Evolutionary conservation across 2,888 invertebrate species (phyloP), one percentile per base, ranked within the genome.

Genomic region (Eupithecia dodoneata): DNA sequence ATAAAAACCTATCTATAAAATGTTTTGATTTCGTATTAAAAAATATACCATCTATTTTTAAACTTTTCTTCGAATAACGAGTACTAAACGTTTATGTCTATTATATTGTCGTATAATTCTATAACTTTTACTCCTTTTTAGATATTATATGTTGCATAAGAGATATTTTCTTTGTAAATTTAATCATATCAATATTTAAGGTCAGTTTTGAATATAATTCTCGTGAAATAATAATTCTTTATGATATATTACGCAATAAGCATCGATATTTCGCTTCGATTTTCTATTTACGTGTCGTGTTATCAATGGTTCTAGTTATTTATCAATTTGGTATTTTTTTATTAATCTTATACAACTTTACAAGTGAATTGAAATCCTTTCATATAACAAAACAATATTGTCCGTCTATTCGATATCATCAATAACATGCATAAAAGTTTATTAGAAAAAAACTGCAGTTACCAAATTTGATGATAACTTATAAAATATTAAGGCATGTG

Each of bases 181-280:
- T 90, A 88, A 88, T 89, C 92, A 93, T 93, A 92, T 92, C 93
- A 92, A 88, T 90, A 91, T 83, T 84, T 89, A 91, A 90, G 87
- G 87, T 87, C 82, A 73, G 82, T 86, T 87, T 87, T 85, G 74
- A 81, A 82, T 82, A 81, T 81, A 70, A 47, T 81, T 76, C 45
- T 82, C 69, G 76, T 76, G 66, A 30, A 74, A 80, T 72, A 75
- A 72, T 73, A 73, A 79, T 83, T 80, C 47, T 74, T 79, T 80
- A 79, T 80, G 80, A 83, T 85, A 83, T 84, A 86, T 88, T 86
- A 88, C 90, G 89, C 89, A 90, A 89, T 91, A 91, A 88, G 87
- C 88, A 90, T 88, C 88, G 87, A 90, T 86, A 85, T 86, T 87
- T 90, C 84, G 85, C 88, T 90, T 89, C 87, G 80, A 90, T 89